Conservation (phyloP, 2,113 vertebrate genomes). For the Eublepharis macularius region DNA sequence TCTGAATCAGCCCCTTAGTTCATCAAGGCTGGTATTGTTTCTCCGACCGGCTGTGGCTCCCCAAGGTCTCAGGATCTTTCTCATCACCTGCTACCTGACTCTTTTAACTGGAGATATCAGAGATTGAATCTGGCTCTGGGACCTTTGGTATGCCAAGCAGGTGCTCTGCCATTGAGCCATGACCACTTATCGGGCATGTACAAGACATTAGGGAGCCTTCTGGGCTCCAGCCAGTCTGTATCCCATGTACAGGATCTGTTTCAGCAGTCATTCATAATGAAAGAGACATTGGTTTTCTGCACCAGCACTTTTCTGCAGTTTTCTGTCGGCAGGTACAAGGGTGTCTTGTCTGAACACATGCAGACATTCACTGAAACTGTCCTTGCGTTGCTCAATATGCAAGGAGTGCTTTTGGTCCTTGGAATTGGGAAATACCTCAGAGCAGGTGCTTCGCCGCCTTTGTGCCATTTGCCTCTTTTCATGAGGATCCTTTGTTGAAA, state of each 20-base stretch:
- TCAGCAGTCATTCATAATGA: neutral
- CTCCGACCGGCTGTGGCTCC: too few species aligned
- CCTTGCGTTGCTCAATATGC: neutral
- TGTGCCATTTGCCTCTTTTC: neutral
- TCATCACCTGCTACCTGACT: too few species aligned
- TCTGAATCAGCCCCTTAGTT: too few species aligned
- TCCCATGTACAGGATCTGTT: neutral
- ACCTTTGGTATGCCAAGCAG: too few species aligned
- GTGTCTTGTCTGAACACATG: neutral
- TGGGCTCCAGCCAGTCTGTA: neutral
- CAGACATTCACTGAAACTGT: neutral
- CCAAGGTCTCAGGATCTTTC: too few species aligned
- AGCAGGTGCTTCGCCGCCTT: neutral
- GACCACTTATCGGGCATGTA: neutral
- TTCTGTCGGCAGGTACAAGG: neutral
- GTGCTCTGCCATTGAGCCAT: too few species aligned
- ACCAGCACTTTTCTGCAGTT: neutral
- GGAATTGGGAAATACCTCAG: neutral
- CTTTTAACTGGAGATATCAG: too few species aligned
- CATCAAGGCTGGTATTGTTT: too few species aligned
- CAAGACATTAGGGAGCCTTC: neutral
- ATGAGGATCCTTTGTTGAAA: neutral
- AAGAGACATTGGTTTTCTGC: neutral
- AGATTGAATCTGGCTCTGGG: too few species aligned
- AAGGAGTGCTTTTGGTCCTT: fast-evolving